Conservation (phyloP, 2,888 invertebrate genomes). For the Laothoe populi region DNA sequence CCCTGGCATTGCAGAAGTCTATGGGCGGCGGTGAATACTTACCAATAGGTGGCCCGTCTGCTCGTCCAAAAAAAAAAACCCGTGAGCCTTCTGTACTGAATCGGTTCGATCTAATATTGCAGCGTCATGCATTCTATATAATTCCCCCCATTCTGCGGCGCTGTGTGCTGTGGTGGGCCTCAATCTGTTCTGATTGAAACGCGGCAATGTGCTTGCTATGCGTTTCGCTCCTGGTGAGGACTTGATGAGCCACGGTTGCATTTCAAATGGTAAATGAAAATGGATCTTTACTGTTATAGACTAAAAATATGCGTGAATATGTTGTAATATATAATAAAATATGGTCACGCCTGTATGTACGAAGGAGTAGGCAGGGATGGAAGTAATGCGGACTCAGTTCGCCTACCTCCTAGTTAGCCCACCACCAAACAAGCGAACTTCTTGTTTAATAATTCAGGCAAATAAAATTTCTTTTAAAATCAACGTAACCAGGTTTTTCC, state of each 20-base stretch:
- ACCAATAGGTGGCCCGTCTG: too few species aligned
- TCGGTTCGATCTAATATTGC: constrained; percentile 66
- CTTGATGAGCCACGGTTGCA: constrained; percentile 21
- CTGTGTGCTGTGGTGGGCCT: constrained; percentile 53
- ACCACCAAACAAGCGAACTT: too few species aligned
- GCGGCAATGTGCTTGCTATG: constrained; percentile 65
- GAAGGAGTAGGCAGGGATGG: too few species aligned
- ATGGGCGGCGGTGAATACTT: too few species aligned
- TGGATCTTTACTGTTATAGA: constrained; percentile 1
- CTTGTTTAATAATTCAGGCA: too few species aligned
- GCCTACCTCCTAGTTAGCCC: too few species aligned
- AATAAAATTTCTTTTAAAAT: not conserved
- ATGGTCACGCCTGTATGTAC: too few species aligned
- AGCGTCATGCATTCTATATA: constrained; percentile 76
- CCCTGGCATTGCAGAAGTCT: too few species aligned
- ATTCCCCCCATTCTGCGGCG: constrained; percentile 51
- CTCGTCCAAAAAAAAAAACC: too few species aligned
- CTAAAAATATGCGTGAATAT: not conserved
- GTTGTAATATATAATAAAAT: not conserved
- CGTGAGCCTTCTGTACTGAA: constrained; percentile 27
- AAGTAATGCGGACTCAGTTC: too few species aligned
- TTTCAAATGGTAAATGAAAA: constrained; percentile 18
- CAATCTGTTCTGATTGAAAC: constrained; percentile 78
- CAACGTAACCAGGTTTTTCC: not conserved
- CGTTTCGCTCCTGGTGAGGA: constrained; percentile 47